Percentiles rank a stretch among this genome's conserved stretches.
Evolutionary conservation across 92 coral and sea anemone genomes (phyloP).

Genomic region (Nematostella vectensis): DNA sequence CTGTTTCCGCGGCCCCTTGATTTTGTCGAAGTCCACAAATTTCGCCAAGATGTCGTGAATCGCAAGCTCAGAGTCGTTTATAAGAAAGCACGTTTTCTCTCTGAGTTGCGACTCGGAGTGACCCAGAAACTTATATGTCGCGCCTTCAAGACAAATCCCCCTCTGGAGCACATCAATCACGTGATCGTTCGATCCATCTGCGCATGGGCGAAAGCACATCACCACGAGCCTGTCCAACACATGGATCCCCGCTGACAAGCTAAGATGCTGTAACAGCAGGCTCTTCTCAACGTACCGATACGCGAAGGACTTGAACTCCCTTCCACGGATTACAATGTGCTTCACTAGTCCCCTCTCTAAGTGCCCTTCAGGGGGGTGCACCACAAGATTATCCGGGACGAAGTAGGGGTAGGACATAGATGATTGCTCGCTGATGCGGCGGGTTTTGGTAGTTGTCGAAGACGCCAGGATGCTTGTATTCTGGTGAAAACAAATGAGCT

Average conservation of each 20-base stretch:
- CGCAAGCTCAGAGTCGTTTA: slow-evolving; percentile 57
- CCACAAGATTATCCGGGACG: slow-evolving; percentile 54
- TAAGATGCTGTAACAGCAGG: slow-evolving; percentile 56
- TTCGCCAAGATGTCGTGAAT: slow-evolving; percentile 54
- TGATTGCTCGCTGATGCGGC: background rate
- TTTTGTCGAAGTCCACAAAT: slow-evolving; percentile 69
- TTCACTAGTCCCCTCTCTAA: slow-evolving; percentile 33
- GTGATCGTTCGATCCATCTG: slow-evolving; percentile 13
- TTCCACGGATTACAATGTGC: slow-evolving; percentile 48
- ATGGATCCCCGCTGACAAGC: slow-evolving; percentile 27
- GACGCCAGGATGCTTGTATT: too few species aligned
- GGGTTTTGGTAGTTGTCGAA: background rate
- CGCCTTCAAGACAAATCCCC: slow-evolving; percentile 49
- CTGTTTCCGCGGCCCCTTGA: slow-evolving; percentile 59
- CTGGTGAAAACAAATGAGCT: too few species aligned
- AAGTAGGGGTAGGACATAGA: slow-evolving; percentile 35
- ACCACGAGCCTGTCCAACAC: slow-evolving; percentile 56
- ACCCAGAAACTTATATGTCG: slow-evolving; percentile 63
- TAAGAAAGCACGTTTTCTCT: slow-evolving; percentile 67
- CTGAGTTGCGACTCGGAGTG: slow-evolving; percentile 80
- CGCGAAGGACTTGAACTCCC: slow-evolving; percentile 37
- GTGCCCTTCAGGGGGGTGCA: slow-evolving; percentile 52
- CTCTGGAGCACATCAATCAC: slow-evolving; percentile 41
- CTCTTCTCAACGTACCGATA: slow-evolving; percentile 49
- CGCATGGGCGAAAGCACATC: slow-evolving; percentile 38